Base-by-base conservation (phyloP, 2,888 invertebrate species). In the Synergus gifuensis region DNA sequence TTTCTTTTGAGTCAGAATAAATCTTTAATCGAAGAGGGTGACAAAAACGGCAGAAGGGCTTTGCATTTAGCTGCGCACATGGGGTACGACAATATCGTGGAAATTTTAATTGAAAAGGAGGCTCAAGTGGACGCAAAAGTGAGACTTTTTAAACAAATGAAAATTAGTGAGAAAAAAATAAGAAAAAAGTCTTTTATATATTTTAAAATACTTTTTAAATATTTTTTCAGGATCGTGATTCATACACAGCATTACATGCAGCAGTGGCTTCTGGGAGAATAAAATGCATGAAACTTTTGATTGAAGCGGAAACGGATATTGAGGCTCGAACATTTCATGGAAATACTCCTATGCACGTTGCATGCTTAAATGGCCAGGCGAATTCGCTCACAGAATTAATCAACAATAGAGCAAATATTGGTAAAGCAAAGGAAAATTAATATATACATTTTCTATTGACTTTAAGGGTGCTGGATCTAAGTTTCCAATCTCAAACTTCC, bases 11-110 rank as follows among this genome's bases (percentile, higher is more conserved):
- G 92, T 42, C 93, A 93, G 85, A 78, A 85, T 4, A 94, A 94
- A 40, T 94, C 94, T 81, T 93, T 93, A 44, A 93, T 95, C 40
- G 94, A 95, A 89, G 94, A 94, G 2, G 94, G 94, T 86, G 95
- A 95, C 88, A 95, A 95, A 89, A 94, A 94, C 85, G 94, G 95
- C 82, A 89, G 94, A 42, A 92, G 94, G 66, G 94, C 95, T 9
- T 90, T 95, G 63, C 95, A 95, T 90, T 95, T 93, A 90, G 95
- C 95, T 5, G 94, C 94, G 1, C 93, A 93, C 87, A 94, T 94
- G 93, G 95, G 94, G 0, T 94, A 94, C 85, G 90, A 91, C 4
- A 92, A 92, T 44, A 92, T 93, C 2, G 90, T 93, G 2, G 92
- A 93, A 79, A 83, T 93, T 11, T 86, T 94, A 11, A 86, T 94